These are phyloP conservation scores for Colinus virginianus DNA, from an alignment of 2,113 vertebrate species.

Conservation along the genomic window DNA sequence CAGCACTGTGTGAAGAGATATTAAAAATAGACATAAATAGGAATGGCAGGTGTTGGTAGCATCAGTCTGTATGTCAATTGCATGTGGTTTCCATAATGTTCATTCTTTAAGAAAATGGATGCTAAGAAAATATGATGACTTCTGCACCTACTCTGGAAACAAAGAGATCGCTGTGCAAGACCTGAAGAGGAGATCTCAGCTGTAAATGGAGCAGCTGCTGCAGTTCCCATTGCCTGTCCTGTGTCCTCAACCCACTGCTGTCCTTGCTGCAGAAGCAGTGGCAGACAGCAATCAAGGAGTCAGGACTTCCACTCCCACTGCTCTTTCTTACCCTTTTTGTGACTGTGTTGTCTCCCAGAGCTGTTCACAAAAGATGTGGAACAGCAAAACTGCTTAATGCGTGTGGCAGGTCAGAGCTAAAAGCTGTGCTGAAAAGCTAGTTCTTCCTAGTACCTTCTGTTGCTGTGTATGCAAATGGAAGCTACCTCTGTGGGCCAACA, in stretches of 20 bases:
- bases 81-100: neutral
- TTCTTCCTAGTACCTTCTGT: neutral
- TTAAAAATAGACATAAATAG: neutral
- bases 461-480: rapidly evolving
- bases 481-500: neutral
- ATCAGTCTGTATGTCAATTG: neutral
- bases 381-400: neutral
- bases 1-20: neutral
- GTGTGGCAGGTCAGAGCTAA: neutral
- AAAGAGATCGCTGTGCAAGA: neutral
- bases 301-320: neutral
- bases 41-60: constrained; percentile 1
- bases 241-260: neutral
- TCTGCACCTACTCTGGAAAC: neutral
- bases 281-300: neutral
- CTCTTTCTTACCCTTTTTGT: neutral
- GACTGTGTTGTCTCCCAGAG: neutral
- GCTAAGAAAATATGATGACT: neutral
- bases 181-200: neutral
- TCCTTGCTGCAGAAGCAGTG: neutral
- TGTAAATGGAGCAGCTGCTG: neutral
- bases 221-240: neutral
- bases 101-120: neutral
- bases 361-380: neutral
- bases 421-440: neutral